Percentiles rank a stretch among this genome's conserved stretches.
Evolutionary conservation across 2,797 vertebrate genomes (phyloP).

Genomic region (Pipistrellus pygmaeus): DNA sequence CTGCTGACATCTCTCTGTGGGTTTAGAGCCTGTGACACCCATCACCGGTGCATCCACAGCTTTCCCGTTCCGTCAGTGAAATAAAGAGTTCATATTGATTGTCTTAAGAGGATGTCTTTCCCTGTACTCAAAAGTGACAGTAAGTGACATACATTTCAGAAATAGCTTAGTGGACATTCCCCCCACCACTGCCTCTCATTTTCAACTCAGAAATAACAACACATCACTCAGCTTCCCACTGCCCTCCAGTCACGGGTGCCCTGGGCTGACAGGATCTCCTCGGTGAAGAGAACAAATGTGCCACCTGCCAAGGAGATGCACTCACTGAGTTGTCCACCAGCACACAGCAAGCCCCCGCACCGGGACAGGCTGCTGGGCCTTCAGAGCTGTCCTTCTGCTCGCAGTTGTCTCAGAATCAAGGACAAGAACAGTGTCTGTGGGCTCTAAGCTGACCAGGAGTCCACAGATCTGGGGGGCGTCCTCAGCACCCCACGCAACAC

Average conservation of each 20-base stretch:
- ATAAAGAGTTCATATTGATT: conserved; percentile 73
- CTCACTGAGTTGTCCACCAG: background rate
- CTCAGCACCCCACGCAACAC: background rate
- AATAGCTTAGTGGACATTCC: conserved; percentile 62
- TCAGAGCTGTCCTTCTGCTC: background rate
- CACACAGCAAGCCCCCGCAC: fast-evolving
- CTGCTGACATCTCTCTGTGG: background rate
- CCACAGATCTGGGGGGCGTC: background rate
- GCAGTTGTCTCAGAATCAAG: fast-evolving
- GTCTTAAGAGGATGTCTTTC: conserved; percentile 55
- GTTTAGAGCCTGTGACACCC: background rate
- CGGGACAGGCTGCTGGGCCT: background rate
- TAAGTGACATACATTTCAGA: conserved; percentile 68
- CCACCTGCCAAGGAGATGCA: background rate
- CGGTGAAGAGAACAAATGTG: background rate
- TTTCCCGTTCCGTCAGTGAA: background rate
- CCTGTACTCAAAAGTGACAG: conserved; percentile 61
- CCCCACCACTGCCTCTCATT: conserved; percentile 24
- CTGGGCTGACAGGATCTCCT: conserved; percentile 17
- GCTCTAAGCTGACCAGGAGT: background rate
- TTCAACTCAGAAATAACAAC: conserved; percentile 70
- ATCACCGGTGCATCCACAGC: background rate
- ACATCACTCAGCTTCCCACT: conserved; percentile 23
- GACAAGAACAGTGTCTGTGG: background rate
- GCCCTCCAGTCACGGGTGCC: background rate